Evolutionary conservation across 2,888 invertebrate genomes (phyloP), one percentile per base, ranked within the genome.

Genomic region (Eristalis pertinax): DNA sequence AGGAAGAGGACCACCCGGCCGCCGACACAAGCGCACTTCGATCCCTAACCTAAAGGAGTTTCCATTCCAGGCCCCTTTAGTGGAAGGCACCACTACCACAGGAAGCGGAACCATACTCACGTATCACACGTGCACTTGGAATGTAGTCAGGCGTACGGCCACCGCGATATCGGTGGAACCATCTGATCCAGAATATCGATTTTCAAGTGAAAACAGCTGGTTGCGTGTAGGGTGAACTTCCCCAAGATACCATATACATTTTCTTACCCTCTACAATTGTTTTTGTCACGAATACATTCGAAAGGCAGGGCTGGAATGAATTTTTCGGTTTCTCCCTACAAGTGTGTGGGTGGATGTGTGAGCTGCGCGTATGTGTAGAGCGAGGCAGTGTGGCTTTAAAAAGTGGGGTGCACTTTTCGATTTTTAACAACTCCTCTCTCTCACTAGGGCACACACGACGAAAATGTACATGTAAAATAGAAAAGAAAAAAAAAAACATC

Each of bases 401-500:
- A 89, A 86, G 84, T 89, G 89, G 89, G 87, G 84, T 90, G 87
- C 78, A 88, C 77, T 88, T 62, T 89, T 89, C 89, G 89, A 89
- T 90, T 89, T 89, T 89, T 89, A 79, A 70, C 26, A 75, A 64
- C 67, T 81, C 75, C 50, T 19, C 50, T 32, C 56, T 79, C 75
- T 69, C 78, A 84, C 84, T 84, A 38, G 84, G 75, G 41, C 74
- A 82, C 26, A 77, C 50, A 26, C 35, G 35, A 79, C 11, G 4
- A 38, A n/a, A 64, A 38, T 0, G 4, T 38, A 38, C 38, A 38
- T 38, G 38, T 26, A 69, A 56, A 41, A 26, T 19, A 29, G 15
- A 62, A 63, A 64, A 63, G 58, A 15, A 35, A 43, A 69, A 13
- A n/a, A 29, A 32, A 32, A 32, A 32, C 7, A 5, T 5, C 38